Evolutionary conservation across 2,797 vertebrate species (phyloP).

Genomic region (Lacerta bilineata): DNA sequence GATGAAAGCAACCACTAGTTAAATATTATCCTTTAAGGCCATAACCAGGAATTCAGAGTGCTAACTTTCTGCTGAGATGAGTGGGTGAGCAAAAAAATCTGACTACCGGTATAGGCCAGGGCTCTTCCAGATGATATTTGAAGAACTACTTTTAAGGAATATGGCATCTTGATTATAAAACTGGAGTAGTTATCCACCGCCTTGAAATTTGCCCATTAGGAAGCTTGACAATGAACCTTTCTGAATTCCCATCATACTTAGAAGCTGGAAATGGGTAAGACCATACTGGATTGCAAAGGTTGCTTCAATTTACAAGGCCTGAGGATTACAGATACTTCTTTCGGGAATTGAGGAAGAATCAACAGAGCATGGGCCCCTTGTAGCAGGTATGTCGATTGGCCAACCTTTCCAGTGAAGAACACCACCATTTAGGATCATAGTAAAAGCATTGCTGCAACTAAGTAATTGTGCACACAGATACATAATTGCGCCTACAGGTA

Average conservation of each 20-base stretch:
- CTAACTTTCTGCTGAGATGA: background rate
- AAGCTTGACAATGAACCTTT: background rate
- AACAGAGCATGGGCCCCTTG: background rate
- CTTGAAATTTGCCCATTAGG: background rate
- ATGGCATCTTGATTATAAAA: background rate
- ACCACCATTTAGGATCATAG: background rate
- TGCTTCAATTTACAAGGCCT: background rate
- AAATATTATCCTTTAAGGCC: background rate
- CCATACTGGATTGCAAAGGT: background rate
- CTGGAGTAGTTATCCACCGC: background rate
- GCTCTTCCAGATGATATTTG: no score
- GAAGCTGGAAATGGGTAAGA: background rate
- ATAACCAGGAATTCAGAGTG: background rate
- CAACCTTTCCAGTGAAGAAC: background rate
- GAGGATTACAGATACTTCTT: background rate
- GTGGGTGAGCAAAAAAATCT: background rate
- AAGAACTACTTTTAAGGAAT: background rate
- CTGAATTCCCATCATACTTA: background rate
- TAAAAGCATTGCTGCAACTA: background rate
- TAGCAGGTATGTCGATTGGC: background rate
- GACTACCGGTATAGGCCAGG: no score
- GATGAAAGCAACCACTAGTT: background rate
- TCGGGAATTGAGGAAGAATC: background rate
- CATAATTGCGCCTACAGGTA: background rate
- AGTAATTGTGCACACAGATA: background rate